Conservation (phyloP, 2,797 vertebrate genomes). For the Rhinophrynus dorsalis region DNA sequence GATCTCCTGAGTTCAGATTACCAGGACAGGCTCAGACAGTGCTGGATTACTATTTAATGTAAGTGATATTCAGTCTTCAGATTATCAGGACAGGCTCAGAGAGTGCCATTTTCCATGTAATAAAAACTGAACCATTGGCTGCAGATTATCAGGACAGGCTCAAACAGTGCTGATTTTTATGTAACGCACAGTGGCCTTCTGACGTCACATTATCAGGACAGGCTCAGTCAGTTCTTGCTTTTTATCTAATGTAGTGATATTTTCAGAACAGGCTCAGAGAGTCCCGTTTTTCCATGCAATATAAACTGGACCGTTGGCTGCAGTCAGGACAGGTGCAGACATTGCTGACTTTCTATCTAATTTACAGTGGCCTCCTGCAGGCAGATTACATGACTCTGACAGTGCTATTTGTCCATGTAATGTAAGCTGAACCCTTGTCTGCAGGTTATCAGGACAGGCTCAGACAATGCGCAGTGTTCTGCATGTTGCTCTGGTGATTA, state of each 20-base stretch:
- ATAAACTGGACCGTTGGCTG: not conserved
- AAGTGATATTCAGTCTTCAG: not conserved
- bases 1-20: not conserved
- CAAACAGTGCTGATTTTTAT: not conserved
- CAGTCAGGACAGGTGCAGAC: not conserved
- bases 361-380: not conserved
- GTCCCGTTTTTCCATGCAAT: not conserved
- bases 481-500: not conserved
- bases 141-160: not conserved
- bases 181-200: not conserved
- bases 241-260: not conserved
- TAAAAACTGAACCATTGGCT: not conserved
- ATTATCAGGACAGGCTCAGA: not conserved
- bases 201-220: not conserved
- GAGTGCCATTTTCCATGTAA: not conserved
- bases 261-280: not conserved
- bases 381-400: not conserved
- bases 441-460: not conserved
- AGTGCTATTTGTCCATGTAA: not conserved
- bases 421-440: not conserved
- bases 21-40: slow-evolving; percentile 3
- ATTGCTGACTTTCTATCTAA: too few species aligned
- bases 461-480: not conserved
- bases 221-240: not conserved
- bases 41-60: not conserved